phyloP scores from a whole-genome alignment of 92 coral and sea anemone genomes.

The Hydrozoanthus gracilis region DNA sequence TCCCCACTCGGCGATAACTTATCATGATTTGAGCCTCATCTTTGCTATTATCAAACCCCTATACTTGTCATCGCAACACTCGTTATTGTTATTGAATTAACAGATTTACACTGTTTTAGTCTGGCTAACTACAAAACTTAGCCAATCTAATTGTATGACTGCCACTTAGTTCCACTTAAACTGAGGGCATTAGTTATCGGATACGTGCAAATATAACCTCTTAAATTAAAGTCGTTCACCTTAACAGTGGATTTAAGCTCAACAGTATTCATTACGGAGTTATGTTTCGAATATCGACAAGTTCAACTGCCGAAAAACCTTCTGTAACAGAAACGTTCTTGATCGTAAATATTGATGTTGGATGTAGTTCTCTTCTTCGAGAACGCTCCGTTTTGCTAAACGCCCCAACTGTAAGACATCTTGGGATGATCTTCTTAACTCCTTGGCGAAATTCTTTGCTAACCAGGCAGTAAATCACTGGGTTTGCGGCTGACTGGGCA shows the following conservation, averaged over 20 bases:
- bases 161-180: no score
- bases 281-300: neutral
- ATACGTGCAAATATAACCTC: neutral
- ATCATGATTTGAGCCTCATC: no score
- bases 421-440: constrained; percentile 12
- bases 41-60: no score
- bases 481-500: constrained; percentile 25
- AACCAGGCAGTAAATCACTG: constrained; percentile 38
- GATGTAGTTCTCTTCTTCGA: neutral
- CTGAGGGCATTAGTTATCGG: no score
- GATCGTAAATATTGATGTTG: neutral
- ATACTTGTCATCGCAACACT: no score
- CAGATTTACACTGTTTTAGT: no score
- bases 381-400: neutral
- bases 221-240: neutral
- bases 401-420: neutral
- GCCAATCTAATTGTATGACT: no score
- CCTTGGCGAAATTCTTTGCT: constrained; percentile 35
- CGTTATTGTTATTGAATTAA: no score
- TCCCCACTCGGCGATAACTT: no score
- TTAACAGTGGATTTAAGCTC: neutral
- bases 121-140: no score
- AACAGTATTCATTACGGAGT: neutral
- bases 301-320: neutral
- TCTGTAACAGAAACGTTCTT: no score